Conservation (phyloP, 2,888 invertebrate genomes). For the Cosmorhoe ocellata region DNA sequence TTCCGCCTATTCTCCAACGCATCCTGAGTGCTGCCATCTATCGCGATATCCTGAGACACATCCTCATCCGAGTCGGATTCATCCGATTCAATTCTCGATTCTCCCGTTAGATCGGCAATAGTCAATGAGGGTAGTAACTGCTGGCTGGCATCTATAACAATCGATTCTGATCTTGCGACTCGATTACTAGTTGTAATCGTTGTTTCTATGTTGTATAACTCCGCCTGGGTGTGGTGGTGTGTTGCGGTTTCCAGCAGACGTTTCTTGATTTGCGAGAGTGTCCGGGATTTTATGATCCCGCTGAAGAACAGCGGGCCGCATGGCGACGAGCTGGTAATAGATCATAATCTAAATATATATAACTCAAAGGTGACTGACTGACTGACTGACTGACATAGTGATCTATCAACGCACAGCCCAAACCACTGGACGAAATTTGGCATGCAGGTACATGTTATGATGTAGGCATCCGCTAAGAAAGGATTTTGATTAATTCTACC, state of each 20-base stretch:
- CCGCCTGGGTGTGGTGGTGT: conserved; percentile 55
- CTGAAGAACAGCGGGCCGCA: conserved; percentile 72
- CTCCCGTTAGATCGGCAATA: conserved; percentile 38
- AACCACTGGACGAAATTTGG: too few species aligned
- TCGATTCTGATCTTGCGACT: conserved; percentile 25
- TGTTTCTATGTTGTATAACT: conserved; percentile 37
- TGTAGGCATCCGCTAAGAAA: too few species aligned
- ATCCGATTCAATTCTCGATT: conserved; percentile 32
- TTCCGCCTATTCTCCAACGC: conserved; percentile 34
- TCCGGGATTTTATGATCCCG: conserved; percentile 67
- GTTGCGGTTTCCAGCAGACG: conserved; percentile 56
- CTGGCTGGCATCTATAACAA: conserved; percentile 30
- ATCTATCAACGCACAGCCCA: too few species aligned
- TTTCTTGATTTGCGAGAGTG: conserved; percentile 58
- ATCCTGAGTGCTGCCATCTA: conserved; percentile 27
- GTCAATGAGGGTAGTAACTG: conserved; percentile 49
- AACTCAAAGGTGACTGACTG: too few species aligned
- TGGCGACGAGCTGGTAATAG: conserved; percentile 38
- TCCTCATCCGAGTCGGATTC: conserved; percentile 40
- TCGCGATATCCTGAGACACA: conserved; percentile 20
- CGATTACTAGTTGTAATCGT: conserved; percentile 11
- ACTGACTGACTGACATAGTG: too few species aligned
- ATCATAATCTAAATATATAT: too few species aligned
- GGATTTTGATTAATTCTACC: too few species aligned
- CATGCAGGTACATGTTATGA: too few species aligned